Evolutionary conservation across 1,140 invertebrate genomes (phyloP).

Genomic region (Sycobia sp.): DNA sequence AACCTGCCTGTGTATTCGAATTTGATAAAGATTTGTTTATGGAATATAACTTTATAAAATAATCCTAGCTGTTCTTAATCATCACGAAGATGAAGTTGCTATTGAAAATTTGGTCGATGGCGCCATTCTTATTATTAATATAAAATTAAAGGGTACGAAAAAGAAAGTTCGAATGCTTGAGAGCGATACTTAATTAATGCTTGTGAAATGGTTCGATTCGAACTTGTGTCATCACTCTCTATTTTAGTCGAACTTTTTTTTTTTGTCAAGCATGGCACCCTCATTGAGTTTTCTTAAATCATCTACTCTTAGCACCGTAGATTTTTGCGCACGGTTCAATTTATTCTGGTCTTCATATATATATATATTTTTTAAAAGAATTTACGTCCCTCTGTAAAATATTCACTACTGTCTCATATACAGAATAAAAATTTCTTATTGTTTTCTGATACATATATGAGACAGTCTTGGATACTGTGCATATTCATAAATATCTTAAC

Average conservation of each 20-base stretch:
- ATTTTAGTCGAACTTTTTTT: conserved; percentile 17
- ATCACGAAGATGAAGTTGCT: neutral
- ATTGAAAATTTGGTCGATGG: conserved; percentile 28
- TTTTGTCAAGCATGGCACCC: conserved; percentile 2
- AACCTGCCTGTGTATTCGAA: conserved; percentile 43
- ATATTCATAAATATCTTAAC: conserved; percentile 48
- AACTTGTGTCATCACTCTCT: conserved; percentile 3
- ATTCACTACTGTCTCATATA: conserved; percentile 30
- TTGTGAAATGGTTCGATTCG: conserved; percentile 1
- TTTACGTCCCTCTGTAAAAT: conserved; percentile 22
- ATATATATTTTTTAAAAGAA: neutral
- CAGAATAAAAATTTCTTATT: conserved; percentile 27
- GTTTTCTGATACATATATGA: neutral
- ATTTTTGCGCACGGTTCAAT: conserved; percentile 18
- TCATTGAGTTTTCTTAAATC: neutral
- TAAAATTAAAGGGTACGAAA: conserved; percentile 17
- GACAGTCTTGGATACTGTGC: conserved; percentile 32
- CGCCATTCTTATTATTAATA: neutral
- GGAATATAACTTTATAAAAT: conserved; percentile 15
- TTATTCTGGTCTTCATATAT: neutral
- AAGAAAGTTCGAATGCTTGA: conserved; percentile 18
- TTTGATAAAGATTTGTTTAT: conserved; percentile 31
- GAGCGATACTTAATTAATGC: neutral
- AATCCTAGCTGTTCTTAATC: neutral
- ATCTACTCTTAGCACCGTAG: conserved; percentile 20